phyloP scores from a whole-genome alignment of 2,888 invertebrate genomes.

The Auanema sp. region DNA sequence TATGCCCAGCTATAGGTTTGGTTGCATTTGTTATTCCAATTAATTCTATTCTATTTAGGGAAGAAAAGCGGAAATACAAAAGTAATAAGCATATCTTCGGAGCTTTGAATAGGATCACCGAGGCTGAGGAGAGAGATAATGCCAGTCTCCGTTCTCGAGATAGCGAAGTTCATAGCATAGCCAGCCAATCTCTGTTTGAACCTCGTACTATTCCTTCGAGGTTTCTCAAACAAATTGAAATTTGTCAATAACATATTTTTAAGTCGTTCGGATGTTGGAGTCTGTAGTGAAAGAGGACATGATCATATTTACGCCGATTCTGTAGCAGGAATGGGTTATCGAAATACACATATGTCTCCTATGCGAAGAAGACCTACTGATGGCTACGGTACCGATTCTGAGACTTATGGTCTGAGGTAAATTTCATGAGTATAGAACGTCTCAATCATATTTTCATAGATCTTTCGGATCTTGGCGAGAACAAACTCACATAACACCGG shows the following conservation, averaged over 20 bases:
- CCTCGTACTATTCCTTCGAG: conserved; percentile 9
- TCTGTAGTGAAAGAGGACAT: conserved; percentile 13
- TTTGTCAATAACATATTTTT: conserved; percentile 11
- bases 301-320: conserved; percentile 43
- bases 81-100: conserved; percentile 60
- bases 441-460: conserved; percentile 9
- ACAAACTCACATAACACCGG: conserved; percentile 21
- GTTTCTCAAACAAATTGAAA: not conserved
- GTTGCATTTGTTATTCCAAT: not conserved
- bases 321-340: conserved; percentile 15
- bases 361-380: conserved; percentile 9
- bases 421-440: not conserved
- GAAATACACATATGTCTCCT: conserved; percentile 12
- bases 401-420: conserved; percentile 21
- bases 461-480: conserved; percentile 36
- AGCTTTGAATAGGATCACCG: conserved; percentile 60
- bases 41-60: conserved; percentile 36
- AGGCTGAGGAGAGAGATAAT: conserved; percentile 54
- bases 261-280: conserved; percentile 30
- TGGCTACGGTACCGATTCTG: conserved; percentile 17
- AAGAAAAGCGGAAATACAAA: conserved; percentile 58
- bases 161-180: conserved; percentile 25
- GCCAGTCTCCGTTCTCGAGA: conserved; percentile 38
- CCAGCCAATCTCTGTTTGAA: conserved; percentile 41
- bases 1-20: conserved; percentile 66